A percentile compares a stretch with the other conserved stretches of the same genome.
Evolutionary conservation across 2,113 vertebrate species (phyloP).

Genomic region (Hucho hucho): DNA sequence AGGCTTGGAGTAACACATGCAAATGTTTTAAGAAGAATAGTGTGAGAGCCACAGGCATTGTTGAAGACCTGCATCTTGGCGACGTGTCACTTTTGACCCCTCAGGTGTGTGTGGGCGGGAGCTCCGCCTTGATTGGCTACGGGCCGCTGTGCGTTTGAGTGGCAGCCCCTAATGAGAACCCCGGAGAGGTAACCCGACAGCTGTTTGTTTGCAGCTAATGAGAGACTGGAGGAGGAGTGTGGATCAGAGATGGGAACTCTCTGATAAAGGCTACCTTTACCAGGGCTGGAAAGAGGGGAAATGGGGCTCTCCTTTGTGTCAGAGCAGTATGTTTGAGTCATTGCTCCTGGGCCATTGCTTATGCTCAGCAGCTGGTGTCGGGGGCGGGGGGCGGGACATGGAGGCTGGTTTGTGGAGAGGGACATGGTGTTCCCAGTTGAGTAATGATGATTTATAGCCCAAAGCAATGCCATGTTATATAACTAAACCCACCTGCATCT

Average conservation of each 20-base stretch:
- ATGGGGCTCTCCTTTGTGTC: constrained; percentile 58
- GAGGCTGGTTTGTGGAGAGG: constrained; percentile 51
- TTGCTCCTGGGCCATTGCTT: constrained; percentile 55
- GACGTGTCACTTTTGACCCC: constrained; percentile 33
- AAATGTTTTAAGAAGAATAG: constrained; percentile 50
- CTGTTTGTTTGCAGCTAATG: constrained; percentile 79
- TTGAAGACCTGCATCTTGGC: constrained; percentile 40
- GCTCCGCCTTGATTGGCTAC: constrained; percentile 70
- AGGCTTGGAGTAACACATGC: constrained; percentile 47
- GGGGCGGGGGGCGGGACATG: constrained; percentile 2
- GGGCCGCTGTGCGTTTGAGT: constrained; percentile 63
- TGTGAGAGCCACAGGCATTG: constrained; percentile 33
- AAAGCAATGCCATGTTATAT: constrained; percentile 27
- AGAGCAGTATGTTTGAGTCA: constrained; percentile 56
- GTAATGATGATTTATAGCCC: constrained; percentile 52
- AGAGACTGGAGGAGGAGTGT: constrained; percentile 70
- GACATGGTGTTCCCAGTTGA: constrained; percentile 55
- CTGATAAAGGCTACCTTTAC: constrained; percentile 64
- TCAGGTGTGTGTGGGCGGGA: constrained; percentile 59
- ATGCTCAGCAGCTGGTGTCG: constrained; percentile 57
- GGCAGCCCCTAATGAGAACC: constrained; percentile 76
- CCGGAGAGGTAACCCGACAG: constrained; percentile 74
- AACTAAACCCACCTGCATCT: background rate
- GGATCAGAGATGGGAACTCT: constrained; percentile 69
- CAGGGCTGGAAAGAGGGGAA: constrained; percentile 58